Conservation (phyloP, 2,797 vertebrate genomes). For the Galago senegalensis region DNA sequence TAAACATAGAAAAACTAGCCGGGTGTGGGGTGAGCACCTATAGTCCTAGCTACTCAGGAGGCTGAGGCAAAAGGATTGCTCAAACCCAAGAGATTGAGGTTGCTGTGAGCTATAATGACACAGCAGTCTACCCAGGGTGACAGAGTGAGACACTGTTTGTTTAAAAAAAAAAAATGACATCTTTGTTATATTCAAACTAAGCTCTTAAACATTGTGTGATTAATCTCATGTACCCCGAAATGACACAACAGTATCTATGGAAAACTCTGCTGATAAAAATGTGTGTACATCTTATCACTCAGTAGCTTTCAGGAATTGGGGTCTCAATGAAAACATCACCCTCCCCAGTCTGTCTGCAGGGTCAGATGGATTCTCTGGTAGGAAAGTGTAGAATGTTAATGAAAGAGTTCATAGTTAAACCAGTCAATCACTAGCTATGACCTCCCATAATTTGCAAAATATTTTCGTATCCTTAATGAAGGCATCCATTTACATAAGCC, state of each 20-base stretch:
- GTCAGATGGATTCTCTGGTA: neutral
- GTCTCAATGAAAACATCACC: neutral
- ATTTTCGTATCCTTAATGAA: slow-evolving; percentile 83
- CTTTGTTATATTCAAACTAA: neutral
- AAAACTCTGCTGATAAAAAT: neutral
- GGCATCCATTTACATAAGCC: slow-evolving; percentile 82
- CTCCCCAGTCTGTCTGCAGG: neutral
- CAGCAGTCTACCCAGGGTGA: no score
- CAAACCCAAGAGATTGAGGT: no score
- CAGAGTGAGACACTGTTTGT: no score
- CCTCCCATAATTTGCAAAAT: slow-evolving; percentile 81
- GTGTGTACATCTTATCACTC: neutral
- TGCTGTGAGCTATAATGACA: no score
- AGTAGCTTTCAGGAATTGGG: neutral
- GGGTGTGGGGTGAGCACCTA: no score
- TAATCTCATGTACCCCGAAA: neutral
- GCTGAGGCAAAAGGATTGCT: no score
- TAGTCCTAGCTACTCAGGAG: no score
- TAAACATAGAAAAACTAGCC: no score
- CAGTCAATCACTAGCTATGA: slow-evolving; percentile 76
- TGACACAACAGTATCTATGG: neutral
- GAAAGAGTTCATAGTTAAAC: slow-evolving; percentile 62
- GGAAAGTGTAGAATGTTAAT: slow-evolving; percentile 28
- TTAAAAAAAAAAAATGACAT: neutral
- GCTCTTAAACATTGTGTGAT: neutral